Evolutionary conservation across 2,113 vertebrate species (phyloP).

Genomic region (Cololabis saira): DNA sequence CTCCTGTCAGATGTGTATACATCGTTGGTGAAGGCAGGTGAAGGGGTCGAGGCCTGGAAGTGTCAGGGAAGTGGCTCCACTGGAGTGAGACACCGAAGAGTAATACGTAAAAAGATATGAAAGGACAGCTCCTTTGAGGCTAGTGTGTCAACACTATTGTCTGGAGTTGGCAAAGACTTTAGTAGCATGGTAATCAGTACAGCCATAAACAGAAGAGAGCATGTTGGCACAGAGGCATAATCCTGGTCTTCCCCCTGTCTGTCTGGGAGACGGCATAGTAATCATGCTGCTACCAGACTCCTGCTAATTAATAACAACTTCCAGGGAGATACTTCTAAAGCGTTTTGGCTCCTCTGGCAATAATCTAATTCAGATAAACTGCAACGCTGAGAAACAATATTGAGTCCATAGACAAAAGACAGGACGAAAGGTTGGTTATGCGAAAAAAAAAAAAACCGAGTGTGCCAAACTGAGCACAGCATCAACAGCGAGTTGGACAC

Average conservation of each 20-base stretch:
- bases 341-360: constrained; percentile 71
- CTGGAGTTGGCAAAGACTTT: constrained; percentile 50
- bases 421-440: constrained; percentile 8
- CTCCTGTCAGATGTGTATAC: constrained; percentile 34
- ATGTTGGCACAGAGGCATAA: constrained; percentile 71
- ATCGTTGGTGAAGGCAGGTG: constrained; percentile 28
- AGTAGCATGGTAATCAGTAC: constrained; percentile 61
- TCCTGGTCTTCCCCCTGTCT: constrained; percentile 67
- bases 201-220: constrained; percentile 61
- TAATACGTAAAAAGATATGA: constrained; percentile 52
- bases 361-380: constrained; percentile 41
- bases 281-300: constrained; percentile 73
- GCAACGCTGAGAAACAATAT: constrained; percentile 28
- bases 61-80: constrained; percentile 59
- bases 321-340: constrained; percentile 65
- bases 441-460: constrained; percentile 8
- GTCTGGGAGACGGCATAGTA: constrained; percentile 73
- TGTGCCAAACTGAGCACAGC: background rate
- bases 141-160: constrained; percentile 61
- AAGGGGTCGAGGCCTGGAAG: constrained; percentile 48
- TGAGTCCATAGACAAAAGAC: constrained; percentile 26
- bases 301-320: constrained; percentile 81
- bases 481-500: background rate
- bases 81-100: constrained; percentile 66
- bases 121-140: constrained; percentile 65